Base-by-base conservation (phyloP, 2,888 invertebrate genomes). In the Cerastis leucographa region DNA sequence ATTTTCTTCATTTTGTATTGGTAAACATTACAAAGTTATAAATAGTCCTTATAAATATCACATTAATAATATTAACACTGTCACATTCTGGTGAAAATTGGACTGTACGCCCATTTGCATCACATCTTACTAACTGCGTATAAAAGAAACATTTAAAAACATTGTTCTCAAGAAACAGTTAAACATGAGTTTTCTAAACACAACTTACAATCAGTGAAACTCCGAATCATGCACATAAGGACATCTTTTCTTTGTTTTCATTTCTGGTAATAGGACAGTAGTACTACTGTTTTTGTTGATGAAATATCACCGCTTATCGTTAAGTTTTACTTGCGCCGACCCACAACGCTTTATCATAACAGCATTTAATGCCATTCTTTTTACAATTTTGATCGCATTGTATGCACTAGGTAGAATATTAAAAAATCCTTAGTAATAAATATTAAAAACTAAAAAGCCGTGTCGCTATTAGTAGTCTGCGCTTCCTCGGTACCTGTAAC, bases 401-500 rank as follows among this genome's bases (percentile, higher is more conserved):
- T 12, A 22, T 51, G 3, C 22, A 54, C 7, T 9, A 29, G 22
- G 40, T 51, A 81, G 14, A 62, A n/a, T 12, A 61, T 51, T 11
- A 8, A 40, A 62, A 35, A 54, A 19, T 35, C 29, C 49, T 68
- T 64, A 62, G 0, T 46, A 29, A 42, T 61, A 51, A 49, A 54
- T 3, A 56, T 42, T 82, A 62, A 56, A 46, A 68, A 62, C 72
- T 84, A 87, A 68, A 88, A 78, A 22, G 82, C 67, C 11, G 88
- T 88, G 71, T 88, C 82, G 59, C 54, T 71, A 59, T 46, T 81
- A n/a, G 67, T 56, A 17, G 72, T 11, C 73, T 71, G 81, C 46
- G 35, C 61, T 12, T 85, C 73, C 35, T 77, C 61, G 7, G 71
- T 29, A 81, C 78, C 85, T 86, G 88, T 35, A 89, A 89, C 87